Evolutionary conservation across 2,888 invertebrate species (phyloP), one percentile per base, ranked within the genome.

Genomic region (Meandrusa payeni): DNA sequence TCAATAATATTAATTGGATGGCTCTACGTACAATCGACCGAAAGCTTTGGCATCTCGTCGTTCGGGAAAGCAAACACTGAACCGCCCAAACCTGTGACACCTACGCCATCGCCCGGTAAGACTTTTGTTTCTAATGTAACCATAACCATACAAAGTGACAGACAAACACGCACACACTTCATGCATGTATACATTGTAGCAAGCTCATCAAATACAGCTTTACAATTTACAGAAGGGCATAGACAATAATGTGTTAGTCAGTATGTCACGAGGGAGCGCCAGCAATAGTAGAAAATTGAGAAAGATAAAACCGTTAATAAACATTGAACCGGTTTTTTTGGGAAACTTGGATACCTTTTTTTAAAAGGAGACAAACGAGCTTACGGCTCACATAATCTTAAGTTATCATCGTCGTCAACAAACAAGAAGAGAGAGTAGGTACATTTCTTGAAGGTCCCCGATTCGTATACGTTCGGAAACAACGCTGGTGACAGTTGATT

Each of bases 11-110:
- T 71, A 46, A 52, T 64, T 33, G 63, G 63, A 23, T 69, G 65
- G 64, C 49, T 76, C 38, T 56, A 56, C 22, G 57, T 70, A 41
- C 61, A 69, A 48, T 59, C 60, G 4, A 48, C 60, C 12, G 58
- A 76, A 43, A 66, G 72, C 29, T 81, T 83, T 50, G 82, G 82
- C 24, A 79, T 82, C 37, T 82, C 82, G 2, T 81, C 83, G 4
- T 83, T 83, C 49, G 85, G 85, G 40, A 78, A 80, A 54, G 82
- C 83, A 13, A 78, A 79, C 47, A 85, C 85, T 0, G 83, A 85
- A 11, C 71, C 85, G 2, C 79, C 85, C 40, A 77, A 69, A 53
- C 76, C 78, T 12, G 67, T 70, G 12, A 76, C 78, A 11, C 76
- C 81, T 0, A 77, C 85, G 11, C 63, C 71, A 41, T 55, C 77